Conservation (phyloP, 2,888 invertebrate genomes). For the Drosophila longiperda region DNA sequence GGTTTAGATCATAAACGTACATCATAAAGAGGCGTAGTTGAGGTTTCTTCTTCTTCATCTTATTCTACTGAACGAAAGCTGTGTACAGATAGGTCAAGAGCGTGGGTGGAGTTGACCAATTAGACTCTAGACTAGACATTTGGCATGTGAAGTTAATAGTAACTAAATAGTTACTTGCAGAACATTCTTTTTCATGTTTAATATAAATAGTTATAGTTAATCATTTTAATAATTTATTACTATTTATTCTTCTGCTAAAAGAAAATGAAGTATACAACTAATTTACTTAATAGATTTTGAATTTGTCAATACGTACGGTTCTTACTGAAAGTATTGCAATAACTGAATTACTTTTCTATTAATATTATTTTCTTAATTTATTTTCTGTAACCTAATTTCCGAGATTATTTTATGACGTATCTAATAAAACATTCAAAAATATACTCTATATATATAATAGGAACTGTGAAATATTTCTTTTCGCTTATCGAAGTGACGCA, state of each 20-base stretch:
- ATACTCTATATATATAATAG: background rate
- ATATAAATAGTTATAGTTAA: background rate
- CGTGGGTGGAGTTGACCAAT: background rate
- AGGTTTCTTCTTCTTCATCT: background rate
- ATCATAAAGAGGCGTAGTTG: background rate
- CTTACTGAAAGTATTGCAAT: too few species aligned
- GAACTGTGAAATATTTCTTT: background rate
- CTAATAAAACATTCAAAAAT: background rate
- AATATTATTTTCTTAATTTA: background rate
- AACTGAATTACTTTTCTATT: background rate
- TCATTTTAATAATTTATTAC: background rate
- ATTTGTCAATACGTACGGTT: background rate
- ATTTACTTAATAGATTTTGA: background rate
- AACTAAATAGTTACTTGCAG: background rate
- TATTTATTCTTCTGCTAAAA: background rate
- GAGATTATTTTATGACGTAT: background rate
- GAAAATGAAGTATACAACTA: background rate
- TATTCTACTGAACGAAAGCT: slow-evolving; percentile 3
- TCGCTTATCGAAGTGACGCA: background rate
- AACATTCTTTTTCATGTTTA: background rate
- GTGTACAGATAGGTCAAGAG: slow-evolving; percentile 23
- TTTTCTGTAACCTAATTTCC: background rate
- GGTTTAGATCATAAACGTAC: slow-evolving; percentile 5
- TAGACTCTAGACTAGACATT: background rate
- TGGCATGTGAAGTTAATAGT: background rate